phyloP scores from a whole-genome alignment of 2,113 vertebrate genomes.

The Telmatochromis sp. region DNA sequence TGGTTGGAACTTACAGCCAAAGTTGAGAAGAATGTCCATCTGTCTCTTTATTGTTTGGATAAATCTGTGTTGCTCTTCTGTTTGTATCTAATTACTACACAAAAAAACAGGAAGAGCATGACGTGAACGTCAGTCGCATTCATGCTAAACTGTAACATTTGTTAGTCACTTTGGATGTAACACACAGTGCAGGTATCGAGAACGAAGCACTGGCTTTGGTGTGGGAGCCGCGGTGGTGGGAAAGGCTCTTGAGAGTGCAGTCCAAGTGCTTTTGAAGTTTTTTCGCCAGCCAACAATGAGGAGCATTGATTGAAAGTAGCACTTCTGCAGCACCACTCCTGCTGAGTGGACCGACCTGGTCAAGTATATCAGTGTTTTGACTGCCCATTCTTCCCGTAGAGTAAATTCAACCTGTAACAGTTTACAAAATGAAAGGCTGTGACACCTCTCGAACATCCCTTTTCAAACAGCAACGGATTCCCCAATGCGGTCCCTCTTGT shows the following conservation, averaged over 20 bases:
- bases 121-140: neutral
- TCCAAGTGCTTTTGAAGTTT: conserved; percentile 53
- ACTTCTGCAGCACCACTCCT: conserved; percentile 25
- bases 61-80: neutral
- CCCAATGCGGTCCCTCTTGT: neutral
- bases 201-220: neutral
- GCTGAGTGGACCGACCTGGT: conserved; percentile 36
- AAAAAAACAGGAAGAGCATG: neutral
- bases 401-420: conserved; percentile 36
- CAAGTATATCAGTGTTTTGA: conserved; percentile 67
- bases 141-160: neutral
- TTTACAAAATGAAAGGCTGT: neutral
- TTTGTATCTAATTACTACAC: neutral
- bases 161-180: conserved; percentile 10
- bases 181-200: conserved; percentile 13
- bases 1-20: neutral
- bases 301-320: conserved; percentile 51
- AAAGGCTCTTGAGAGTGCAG: conserved; percentile 37
- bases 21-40: neutral
- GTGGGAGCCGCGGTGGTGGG: conserved; percentile 39
- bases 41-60: neutral
- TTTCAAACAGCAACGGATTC: neutral
- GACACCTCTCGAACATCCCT: conserved; percentile 1
- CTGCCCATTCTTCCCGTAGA: conserved; percentile 50
- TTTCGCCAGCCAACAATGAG: conserved; percentile 56